These are phyloP conservation scores for Cryptocephalus primarius DNA, from an alignment of 2,888 invertebrate species.

Conservation along the genomic window DNA sequence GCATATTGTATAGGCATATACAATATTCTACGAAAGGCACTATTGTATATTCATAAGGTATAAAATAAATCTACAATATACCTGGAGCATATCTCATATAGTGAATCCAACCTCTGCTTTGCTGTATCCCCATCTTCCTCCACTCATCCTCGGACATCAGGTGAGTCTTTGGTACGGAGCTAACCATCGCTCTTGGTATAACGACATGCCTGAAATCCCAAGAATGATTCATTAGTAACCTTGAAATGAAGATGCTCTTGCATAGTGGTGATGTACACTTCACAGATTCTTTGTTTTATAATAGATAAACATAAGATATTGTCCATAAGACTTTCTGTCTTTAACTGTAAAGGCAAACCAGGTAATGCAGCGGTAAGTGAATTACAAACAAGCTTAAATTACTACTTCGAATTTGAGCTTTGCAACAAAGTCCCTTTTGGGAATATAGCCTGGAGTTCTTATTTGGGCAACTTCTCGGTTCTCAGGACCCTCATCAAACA, in stretches of 20 bases:
- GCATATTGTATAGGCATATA: background rate
- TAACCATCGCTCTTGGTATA: constrained; percentile 83
- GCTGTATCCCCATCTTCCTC: constrained; percentile 90
- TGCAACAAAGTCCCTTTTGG: no score
- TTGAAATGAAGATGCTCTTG: background rate
- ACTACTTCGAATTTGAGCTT: no score
- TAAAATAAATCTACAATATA: constrained; percentile 26
- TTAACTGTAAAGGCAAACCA: no score
- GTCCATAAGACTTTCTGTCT: no score
- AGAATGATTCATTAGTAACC: background rate
- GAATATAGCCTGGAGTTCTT: no score
- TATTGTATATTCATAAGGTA: background rate
- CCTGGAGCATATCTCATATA: constrained; percentile 95
- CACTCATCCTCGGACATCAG: constrained; percentile 91
- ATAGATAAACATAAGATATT: no score
- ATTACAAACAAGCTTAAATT: no score
- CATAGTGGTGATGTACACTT: no score
- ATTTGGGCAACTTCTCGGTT: no score
- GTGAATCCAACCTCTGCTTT: constrained; percentile 94
- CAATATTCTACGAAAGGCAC: background rate
- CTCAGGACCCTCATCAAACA: no score
- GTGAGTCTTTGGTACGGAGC: constrained; percentile 83
- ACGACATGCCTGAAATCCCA: constrained; percentile 72
- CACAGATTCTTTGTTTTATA: no score
- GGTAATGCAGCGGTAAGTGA: no score